A percentile compares a stretch with the other conserved stretches of the same genome.
These are phyloP conservation scores for Heloderma charlesbogerti DNA, from an alignment of 2,113 vertebrate genomes.

Conservation along the genomic window DNA sequence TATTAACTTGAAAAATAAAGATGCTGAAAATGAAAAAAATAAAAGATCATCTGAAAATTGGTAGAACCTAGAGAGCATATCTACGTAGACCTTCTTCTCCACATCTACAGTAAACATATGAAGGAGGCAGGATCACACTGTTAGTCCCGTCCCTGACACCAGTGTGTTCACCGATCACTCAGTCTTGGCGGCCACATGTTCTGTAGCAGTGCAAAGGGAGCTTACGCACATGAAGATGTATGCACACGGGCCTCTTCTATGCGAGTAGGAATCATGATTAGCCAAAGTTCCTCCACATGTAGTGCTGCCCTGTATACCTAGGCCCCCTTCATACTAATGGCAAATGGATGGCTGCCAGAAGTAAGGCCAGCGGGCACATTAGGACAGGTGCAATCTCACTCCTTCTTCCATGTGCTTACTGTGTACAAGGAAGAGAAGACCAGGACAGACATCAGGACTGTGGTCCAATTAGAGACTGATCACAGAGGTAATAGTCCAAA, in stretches of 20 bases:
- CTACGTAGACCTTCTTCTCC: neutral
- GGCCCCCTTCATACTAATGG: neutral
- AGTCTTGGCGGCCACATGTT: neutral
- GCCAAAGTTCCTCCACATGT: neutral
- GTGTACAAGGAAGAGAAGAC: neutral
- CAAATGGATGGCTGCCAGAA: neutral
- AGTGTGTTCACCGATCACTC: neutral
- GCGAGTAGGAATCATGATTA: neutral
- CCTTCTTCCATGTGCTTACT: neutral
- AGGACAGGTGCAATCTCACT: neutral
- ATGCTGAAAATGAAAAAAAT: neutral
- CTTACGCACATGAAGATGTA: neutral
- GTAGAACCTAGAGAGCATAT: conserved; percentile 16
- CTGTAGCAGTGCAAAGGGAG: neutral
- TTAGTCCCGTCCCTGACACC: no score
- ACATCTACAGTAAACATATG: neutral
- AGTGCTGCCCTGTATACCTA: neutral
- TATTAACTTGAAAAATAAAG: neutral
- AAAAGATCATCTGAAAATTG: neutral
- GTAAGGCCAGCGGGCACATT: no score
- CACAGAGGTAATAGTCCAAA: neutral
- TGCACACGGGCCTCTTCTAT: neutral
- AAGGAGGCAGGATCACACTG: neutral
- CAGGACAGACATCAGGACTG: neutral
- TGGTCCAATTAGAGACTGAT: neutral